A percentile compares a stretch with the other conserved stretches of the same genome.
Evolutionary conservation across 1,140 invertebrate genomes (phyloP).

Genomic region (Drosophila fuyamai): DNA sequence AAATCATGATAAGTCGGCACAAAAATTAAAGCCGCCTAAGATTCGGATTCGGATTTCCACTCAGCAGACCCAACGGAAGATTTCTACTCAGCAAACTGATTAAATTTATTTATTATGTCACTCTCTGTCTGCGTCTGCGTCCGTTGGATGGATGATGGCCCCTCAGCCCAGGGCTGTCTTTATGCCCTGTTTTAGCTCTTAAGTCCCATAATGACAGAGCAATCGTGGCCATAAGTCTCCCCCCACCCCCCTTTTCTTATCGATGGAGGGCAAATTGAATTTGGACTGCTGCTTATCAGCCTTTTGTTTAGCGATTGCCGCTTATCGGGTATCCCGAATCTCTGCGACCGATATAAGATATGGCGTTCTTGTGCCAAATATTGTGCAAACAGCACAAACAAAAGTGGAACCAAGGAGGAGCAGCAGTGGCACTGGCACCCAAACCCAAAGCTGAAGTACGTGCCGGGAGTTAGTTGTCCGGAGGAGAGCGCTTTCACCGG

Average conservation of each 20-base stretch:
- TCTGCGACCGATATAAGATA: slow-evolving; percentile 39
- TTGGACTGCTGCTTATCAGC: slow-evolving; percentile 49
- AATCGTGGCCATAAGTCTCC: slow-evolving; percentile 24
- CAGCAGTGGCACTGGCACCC: slow-evolving; percentile 7
- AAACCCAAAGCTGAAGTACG: slow-evolving; percentile 36
- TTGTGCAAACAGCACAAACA: slow-evolving; percentile 28
- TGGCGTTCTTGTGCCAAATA: slow-evolving; percentile 41
- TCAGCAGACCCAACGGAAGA: slow-evolving; percentile 27
- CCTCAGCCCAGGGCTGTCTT: slow-evolving; percentile 6
- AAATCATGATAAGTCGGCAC: slow-evolving; percentile 41
- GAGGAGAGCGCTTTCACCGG: slow-evolving; percentile 33
- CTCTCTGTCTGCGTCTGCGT: slow-evolving; percentile 22
- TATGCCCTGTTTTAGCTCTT: slow-evolving; percentile 49
- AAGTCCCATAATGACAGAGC: slow-evolving; percentile 53
- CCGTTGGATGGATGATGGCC: slow-evolving; percentile 9
- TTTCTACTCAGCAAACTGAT: slow-evolving; percentile 51
- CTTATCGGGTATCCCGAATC: slow-evolving; percentile 26
- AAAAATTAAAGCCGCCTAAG: slow-evolving; percentile 38
- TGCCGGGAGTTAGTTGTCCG: slow-evolving; percentile 9
- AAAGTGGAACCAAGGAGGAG: slow-evolving; percentile 9
- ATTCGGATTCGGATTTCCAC: slow-evolving; percentile 32
- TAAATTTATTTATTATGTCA: slow-evolving; percentile 77
- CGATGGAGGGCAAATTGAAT: slow-evolving; percentile 59
- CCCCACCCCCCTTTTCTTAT: slow-evolving; percentile 3
- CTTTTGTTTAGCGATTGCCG: slow-evolving; percentile 45